phyloP scores from a whole-genome alignment of 2,888 invertebrate species.

The Glaucopsyche alexis region DNA sequence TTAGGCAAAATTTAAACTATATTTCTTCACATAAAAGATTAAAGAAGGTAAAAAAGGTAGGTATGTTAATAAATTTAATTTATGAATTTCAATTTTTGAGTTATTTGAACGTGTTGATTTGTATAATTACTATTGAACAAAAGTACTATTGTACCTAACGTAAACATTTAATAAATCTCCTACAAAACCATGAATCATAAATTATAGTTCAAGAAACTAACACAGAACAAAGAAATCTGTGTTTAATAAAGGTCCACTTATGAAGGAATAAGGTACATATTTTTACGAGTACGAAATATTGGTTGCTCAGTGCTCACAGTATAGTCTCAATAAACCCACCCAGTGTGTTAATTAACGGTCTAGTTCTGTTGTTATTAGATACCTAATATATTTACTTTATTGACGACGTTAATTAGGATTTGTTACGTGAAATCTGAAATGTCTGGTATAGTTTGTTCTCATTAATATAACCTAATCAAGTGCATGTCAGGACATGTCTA shows the following conservation, averaged over 20 bases:
- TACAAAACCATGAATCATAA: neutral
- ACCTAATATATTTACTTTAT: slow-evolving; percentile 10
- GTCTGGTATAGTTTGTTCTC: neutral
- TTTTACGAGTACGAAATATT: slow-evolving; percentile 27
- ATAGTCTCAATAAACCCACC: slow-evolving; percentile 9
- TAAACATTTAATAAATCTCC: too few species aligned
- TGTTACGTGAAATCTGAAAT: neutral
- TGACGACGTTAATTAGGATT: neutral
- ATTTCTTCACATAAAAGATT: too few species aligned
- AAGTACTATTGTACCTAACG: too few species aligned
- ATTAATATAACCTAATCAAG: too few species aligned
- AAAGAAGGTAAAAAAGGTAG: too few species aligned
- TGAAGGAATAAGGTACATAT: slow-evolving; percentile 2
- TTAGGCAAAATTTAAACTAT: too few species aligned
- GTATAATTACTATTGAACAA: too few species aligned
- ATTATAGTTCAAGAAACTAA: neutral
- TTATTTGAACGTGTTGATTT: too few species aligned
- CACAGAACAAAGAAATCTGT: neutral
- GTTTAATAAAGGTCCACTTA: neutral
- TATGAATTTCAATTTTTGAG: too few species aligned
- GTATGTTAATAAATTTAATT: too few species aligned
- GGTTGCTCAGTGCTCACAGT: neutral
- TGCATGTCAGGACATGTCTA: too few species aligned
- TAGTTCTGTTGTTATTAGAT: neutral
- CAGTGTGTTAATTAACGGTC: neutral